Evolutionary conservation across 2,113 vertebrate species (phyloP), one percentile per base, ranked within the genome.

Genomic region (Menidia beryllina): DNA sequence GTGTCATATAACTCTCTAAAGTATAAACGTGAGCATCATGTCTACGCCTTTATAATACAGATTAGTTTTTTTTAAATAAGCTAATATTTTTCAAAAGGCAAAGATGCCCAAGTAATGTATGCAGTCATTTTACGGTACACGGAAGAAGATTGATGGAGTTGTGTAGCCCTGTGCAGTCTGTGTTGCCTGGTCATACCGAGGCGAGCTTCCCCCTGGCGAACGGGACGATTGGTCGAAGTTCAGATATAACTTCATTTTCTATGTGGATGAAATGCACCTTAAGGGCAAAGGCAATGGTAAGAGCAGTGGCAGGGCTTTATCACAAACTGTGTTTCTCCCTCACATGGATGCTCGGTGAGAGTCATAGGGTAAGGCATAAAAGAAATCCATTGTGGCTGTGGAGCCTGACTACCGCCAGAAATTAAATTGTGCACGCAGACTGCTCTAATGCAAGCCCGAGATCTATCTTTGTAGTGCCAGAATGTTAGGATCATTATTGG

Each of bases 261-360:
- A 95, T 95, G 24, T 96, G 95, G 93, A 97, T 96, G 92, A 97
- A 96, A 84, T 95, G 95, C 96, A 89, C 95, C 96, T 97, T 91
- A 73, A 85, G 91, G 78, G 74, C 79, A 82, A 60, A 88, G 63
- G 70, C 82, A 78, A 79, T 23, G 77, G 54, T 69, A 79, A 61
- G 62, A 74, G 72, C 49, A 76, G 60, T 72, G 66, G 79, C 82
- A 75, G 68, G 65, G 51, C 69, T 69, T 67, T 58, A 55, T 69
- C 49, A 77, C 68, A 82, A 66, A 53, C 68, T 71, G 78, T 75
- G 79, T 79, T 88, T 83, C 51, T 72, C 60, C 63, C 84, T 81
- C 83, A 82, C 81, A 82, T 79, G 85, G 78, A 88, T 82, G 86
- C 86, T 86, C 65, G 71, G 67, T 79, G 48, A 74, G 77, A 90